Evolutionary conservation across 1,140 invertebrate species (phyloP).

Genomic region (Heterodera carotae): DNA sequence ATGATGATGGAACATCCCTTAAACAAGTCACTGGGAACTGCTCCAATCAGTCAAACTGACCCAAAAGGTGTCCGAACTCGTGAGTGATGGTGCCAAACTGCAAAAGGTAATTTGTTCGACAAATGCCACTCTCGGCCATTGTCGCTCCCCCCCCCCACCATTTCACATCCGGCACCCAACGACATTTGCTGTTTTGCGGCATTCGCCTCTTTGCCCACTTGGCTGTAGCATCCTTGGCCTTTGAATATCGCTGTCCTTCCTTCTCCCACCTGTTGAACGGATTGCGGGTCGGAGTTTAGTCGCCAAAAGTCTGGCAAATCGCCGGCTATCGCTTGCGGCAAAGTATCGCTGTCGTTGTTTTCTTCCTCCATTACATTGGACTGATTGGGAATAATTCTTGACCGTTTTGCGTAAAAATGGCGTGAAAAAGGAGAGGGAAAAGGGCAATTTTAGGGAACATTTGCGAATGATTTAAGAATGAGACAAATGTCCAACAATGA

Average conservation of each 20-base stretch:
- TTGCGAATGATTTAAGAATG: too few relatives aligned
- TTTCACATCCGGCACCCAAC: constrained; percentile 1
- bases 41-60: neutral
- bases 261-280: constrained; percentile 12
- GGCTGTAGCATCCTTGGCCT: constrained; percentile 44
- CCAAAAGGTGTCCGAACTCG: constrained; percentile 45
- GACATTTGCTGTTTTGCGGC: neutral
- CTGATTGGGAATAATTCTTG: too few relatives aligned
- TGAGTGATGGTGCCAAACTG: constrained; percentile 50
- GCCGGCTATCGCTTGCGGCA: too few relatives aligned
- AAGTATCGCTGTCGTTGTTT: too few relatives aligned
- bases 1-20: constrained; percentile 45
- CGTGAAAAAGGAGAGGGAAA: too few relatives aligned
- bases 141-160: neutral
- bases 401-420: too few relatives aligned
- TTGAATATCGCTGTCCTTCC: constrained; percentile 44
- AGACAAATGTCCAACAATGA: too few relatives aligned
- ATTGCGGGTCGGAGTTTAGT: too few relatives aligned
- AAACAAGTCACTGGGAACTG: neutral
- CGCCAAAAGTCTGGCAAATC: too few relatives aligned
- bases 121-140: neutral
- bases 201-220: neutral
- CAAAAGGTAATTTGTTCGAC: constrained; percentile 7
- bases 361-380: too few relatives aligned
- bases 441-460: too few relatives aligned